Base-by-base conservation (phyloP, 2,797 vertebrate species). In the Cyclura pinguis region DNA sequence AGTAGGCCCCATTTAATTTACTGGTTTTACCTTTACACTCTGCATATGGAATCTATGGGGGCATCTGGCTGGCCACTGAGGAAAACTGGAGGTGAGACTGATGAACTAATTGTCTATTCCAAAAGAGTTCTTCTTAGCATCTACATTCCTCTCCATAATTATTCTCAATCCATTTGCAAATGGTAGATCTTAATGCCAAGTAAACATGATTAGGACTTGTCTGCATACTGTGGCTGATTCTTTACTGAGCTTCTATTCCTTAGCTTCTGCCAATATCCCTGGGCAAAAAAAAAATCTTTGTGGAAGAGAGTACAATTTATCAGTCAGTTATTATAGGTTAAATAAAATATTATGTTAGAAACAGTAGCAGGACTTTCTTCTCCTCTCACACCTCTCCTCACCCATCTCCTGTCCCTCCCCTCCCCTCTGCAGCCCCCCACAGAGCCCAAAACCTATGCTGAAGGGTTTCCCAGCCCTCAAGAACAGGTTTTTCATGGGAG, bases 1-100 rank as follows among this genome's bases (percentile, higher is more conserved):
- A 96, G 91, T 96, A 69, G 78, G 93, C 72, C 91, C 95, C 93
- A 94, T 95, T 96, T 94, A 94, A 94, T 94, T 95, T 72, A 95
- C 50, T 88, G 73, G 83, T 57, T 88, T 67, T 52, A 24, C n/a
- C 14, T 78, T 77, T 77, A 59, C 14, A 50, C 35, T 35, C 55
- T 89, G n/a, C 42, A 38, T 76, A 29, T 24, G 38, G 35, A 55
- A 81, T 84, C 55, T n/a, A 55, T 83, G 80, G 52, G 20, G 47
- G 42, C 4, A 64, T 27, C 18, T 77, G 57, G 24, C 10, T 35
- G 32, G 22, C 2, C n/a, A 67, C 4, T 64, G 55, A 16, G 20
- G 38, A 62, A 84, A n/a, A 12, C 38, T 84, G 38, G 22, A 62
- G 50, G 14, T 50, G 16, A 29, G 55, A 27, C 50, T 52, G 77